Base-by-base conservation (phyloP, 2,113 vertebrate species). In the Agelaius phoeniceus region DNA sequence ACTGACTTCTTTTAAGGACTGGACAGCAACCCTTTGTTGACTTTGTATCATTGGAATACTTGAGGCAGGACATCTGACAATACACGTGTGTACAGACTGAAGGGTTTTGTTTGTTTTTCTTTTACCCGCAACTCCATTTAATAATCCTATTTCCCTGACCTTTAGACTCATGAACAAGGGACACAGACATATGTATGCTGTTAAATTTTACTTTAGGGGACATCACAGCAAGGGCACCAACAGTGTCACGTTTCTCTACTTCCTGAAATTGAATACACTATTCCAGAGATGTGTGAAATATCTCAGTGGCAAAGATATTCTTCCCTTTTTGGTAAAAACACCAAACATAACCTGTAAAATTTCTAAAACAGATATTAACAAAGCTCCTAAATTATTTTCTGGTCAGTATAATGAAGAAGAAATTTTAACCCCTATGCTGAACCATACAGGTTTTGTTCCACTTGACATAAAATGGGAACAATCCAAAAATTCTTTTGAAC, bases 231-330 rank as follows among this genome's bases (percentile, higher is more conserved):
- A 81, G 68, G 21, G 23, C 26, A 66, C 3, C 4, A 15, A 35
- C 7, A 51, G 16, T 37, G 3, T 68, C 6, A 8, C 0, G 0
- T 22, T 73, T 89, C 41, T 90, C n/a, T 24, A 11, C 18, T 21
- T 44, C 19, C 23, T 39, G 26, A 69, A 77, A 84, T 0, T 5
- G 9, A 74, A 62, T 5, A 10, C 9, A 35, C 7, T 26, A 33
- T 79, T 74, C 16, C 31, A 90, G 71, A 75, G 10, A 20, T 20
- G 11, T 57, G 35, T 21, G 31, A 65, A 68, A 74, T 9, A 68
- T n/a, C 35, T 61, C 15, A 51, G 4, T 13, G 30, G 17, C 11
- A 80, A 65, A 46, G n/a, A 59, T 5, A 27, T 27, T 15, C 26
- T 35, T 37, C 9, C 11, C 27, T 41, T 80, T 61, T 37, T 74